Percentiles rank a stretch among this genome's conserved stretches.
Evolutionary conservation across 2,888 invertebrate genomes (phyloP).

Genomic region (Caenorhabditis macrosperma): DNA sequence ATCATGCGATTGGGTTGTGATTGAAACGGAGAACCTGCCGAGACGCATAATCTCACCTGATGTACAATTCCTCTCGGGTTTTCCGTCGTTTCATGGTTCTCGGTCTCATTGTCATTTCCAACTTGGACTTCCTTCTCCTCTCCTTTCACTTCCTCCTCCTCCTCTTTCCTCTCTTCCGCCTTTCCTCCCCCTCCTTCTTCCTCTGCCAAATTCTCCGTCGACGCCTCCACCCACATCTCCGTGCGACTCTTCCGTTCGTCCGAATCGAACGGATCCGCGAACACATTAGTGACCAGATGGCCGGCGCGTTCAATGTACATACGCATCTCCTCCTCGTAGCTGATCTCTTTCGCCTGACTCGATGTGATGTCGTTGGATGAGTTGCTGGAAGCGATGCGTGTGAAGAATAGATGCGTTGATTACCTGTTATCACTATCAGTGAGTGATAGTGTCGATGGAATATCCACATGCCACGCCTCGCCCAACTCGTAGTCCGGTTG

Average conservation of each 20-base stretch:
- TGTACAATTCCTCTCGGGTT: conserved; percentile 13
- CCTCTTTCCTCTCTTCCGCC: neutral
- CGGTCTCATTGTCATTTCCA: too few species aligned
- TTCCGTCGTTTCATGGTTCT: neutral
- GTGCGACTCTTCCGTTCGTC: conserved; percentile 60
- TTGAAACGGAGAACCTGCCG: too few species aligned
- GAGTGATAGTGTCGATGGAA: conserved; percentile 25
- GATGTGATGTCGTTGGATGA: conserved; percentile 49
- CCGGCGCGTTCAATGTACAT: conserved; percentile 30
- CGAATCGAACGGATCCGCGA: conserved; percentile 64
- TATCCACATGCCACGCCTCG: too few species aligned
- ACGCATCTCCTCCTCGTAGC: conserved; percentile 55
- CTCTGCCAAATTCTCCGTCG: conserved; percentile 32
- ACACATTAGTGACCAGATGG: conserved; percentile 44
- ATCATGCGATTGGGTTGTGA: too few species aligned
- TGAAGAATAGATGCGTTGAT: too few species aligned
- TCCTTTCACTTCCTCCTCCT: neutral
- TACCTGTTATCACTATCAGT: conserved; percentile 43
- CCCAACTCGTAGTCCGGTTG: neutral
- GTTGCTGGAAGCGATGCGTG: conserved; percentile 4
- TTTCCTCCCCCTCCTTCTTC: neutral
- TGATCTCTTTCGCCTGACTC: conserved; percentile 49
- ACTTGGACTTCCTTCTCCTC: neutral
- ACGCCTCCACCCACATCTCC: conserved; percentile 64
- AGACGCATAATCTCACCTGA: too few species aligned